Evolutionary conservation across 1,140 invertebrate species (phyloP).

Genomic region (Drosophila arizonae): DNA sequence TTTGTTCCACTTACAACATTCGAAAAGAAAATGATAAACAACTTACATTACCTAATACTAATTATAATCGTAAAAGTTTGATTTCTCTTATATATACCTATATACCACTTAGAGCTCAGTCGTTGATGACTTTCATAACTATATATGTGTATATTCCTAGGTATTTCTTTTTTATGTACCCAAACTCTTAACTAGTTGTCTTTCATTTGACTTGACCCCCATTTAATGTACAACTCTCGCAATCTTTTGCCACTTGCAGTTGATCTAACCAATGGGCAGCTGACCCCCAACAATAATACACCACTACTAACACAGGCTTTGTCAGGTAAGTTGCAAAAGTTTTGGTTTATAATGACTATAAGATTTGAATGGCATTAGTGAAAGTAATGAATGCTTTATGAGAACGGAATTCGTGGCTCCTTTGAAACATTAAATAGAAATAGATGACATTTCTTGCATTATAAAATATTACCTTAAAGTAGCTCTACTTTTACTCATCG

Average conservation of each 20-base stretch:
- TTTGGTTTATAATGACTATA: not conserved
- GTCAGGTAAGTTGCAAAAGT: constrained; percentile 88
- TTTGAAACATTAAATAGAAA: too few relatives aligned
- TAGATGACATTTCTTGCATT: too few relatives aligned
- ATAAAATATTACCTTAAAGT: too few relatives aligned
- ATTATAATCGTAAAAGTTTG: constrained; percentile 20
- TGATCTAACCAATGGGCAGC: constrained; percentile 96
- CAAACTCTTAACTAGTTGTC: constrained; percentile 58
- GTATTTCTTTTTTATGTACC: constrained; percentile 43
- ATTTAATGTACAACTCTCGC: constrained; percentile 48
- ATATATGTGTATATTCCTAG: constrained; percentile 50
- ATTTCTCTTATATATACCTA: constrained; percentile 38
- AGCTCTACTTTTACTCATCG: too few relatives aligned
- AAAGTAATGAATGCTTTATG: too few relatives aligned
- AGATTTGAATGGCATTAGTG: too few relatives aligned
- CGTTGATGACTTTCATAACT: constrained; percentile 59
- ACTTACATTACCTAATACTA: constrained; percentile 16
- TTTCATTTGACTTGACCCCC: constrained; percentile 8
- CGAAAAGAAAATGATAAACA: constrained; percentile 19
- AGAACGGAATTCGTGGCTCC: too few relatives aligned
- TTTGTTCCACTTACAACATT: constrained; percentile 5
- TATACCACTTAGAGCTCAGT: constrained; percentile 50
- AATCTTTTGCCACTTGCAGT: constrained; percentile 86
- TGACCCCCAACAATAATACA: constrained; percentile 96
- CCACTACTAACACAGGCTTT: constrained; percentile 96